Conservation (phyloP, 1,140 invertebrate species). For the Hyles euphorbiae region DNA sequence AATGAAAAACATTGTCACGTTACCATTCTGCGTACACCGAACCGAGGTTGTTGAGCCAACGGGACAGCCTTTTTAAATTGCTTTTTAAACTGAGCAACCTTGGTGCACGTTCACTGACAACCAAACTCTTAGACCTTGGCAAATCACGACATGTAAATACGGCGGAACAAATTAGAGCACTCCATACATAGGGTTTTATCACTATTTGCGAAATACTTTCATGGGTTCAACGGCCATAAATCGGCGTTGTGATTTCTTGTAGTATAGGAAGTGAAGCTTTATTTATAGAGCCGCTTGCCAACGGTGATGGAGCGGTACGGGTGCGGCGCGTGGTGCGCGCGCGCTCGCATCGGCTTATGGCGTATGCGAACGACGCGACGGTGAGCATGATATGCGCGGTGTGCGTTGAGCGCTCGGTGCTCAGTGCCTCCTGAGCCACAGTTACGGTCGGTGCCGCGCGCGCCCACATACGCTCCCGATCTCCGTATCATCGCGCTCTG, state of each 20-base stretch:
- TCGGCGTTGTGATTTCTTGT: constrained; percentile 55
- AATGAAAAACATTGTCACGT: too few relatives aligned
- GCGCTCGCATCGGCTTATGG: constrained; percentile 3
- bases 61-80: too few relatives aligned
- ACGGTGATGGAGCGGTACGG: constrained; percentile 44
- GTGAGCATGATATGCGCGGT: neutral
- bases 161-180: neutral
- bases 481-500: constrained; percentile 31
- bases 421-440: constrained; percentile 28
- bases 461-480: constrained; percentile 20
- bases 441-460: constrained; percentile 35
- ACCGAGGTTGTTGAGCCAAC: too few relatives aligned
- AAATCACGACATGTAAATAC: too few relatives aligned
- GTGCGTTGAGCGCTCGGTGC: constrained; percentile 2
- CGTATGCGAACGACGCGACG: neutral
- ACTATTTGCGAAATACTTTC: constrained; percentile 47
- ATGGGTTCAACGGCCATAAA: constrained; percentile 69
- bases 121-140: too few relatives aligned
- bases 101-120: too few relatives aligned
- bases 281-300: constrained; percentile 55
- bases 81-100: too few relatives aligned
- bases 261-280: constrained; percentile 64
- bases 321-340: constrained; percentile 19
- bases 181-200: constrained; percentile 1
- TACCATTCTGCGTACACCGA: too few relatives aligned